Evolutionary conservation across 2,888 invertebrate species (phyloP), one percentile per base, ranked within the genome.

Genomic region (Drosophila prostipennis): DNA sequence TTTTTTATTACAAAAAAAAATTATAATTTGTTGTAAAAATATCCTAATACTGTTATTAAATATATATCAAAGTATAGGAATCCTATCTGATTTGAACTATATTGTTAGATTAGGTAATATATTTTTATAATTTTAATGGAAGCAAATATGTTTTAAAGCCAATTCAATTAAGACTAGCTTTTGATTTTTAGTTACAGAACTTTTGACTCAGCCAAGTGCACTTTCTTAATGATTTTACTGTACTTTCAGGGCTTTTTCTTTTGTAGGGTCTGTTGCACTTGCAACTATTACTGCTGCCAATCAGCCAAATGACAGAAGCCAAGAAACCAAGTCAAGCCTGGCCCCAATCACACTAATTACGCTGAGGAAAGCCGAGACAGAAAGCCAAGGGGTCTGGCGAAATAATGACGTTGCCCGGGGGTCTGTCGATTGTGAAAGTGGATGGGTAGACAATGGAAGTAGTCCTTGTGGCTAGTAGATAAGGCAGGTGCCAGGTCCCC

Each of bases 321-420:
- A 42, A 39, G 46, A 55, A 53, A 37, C n/a, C 26, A 16, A 57
- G 11, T n/a, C 13, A 48, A 40, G 42, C 23, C 39, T 51, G 37
- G 67, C 56, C 67, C 77, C 82, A 87, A 82, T 87, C 84, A 87
- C 57, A 52, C 72, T 87, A 82, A 82, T 87, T 82, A 75, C 79
- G 49, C 57, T 32, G 6, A 53, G n/a, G 10, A 60, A 72, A 37
- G 14, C 37, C 23, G 40, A 46, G 19, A 36, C 46, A 23, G 46
- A 29, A 29, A 29, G 69, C 55, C 55, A 55, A 67, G 36, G 39
- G 45, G 64, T 40, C 68, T 54, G 68, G 26, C 19, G 11, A 26
- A 46, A 61, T 34, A 61, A 64, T 53, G 43, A 53, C 43, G 37
- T 37, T 52, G 36, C 32, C 19, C 13, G 14, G 42, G 39, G 39